Percentiles rank a stretch among this genome's conserved stretches.
Conservation (phyloP, 2,113 vertebrate species). For the Oryzias celebensis region DNA sequence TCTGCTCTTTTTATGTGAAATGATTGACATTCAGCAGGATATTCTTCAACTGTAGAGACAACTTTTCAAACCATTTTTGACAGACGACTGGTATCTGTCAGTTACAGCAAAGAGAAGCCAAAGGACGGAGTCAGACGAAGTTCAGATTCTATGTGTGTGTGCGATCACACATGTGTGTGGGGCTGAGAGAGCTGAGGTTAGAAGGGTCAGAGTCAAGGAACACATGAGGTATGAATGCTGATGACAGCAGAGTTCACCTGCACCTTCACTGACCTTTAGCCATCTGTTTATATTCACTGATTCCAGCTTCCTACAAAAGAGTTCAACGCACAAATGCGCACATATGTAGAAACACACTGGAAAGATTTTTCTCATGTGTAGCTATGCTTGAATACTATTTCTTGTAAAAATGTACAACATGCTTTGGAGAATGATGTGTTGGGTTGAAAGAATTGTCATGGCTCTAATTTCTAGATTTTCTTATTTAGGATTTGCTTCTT, state of each 20-base stretch:
- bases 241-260: conserved; percentile 47
- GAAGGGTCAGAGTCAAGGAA: conserved; percentile 27
- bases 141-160: not conserved
- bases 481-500: too few species aligned
- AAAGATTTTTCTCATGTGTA: not conserved
- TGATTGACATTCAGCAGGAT: too few species aligned
- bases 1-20: too few species aligned
- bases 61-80: too few species aligned
- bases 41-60: too few species aligned
- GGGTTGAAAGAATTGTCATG: too few species aligned
- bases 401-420: too few species aligned
- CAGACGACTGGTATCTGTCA: too few species aligned
- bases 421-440: too few species aligned
- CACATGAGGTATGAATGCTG: conserved; percentile 22
- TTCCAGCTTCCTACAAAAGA: conserved; percentile 21
- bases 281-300: conserved; percentile 64
- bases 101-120: not conserved
- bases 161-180: not conserved
- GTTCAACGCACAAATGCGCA: conserved; percentile 5
- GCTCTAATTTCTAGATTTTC: too few species aligned
- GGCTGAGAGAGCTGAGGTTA: conserved; percentile 1
- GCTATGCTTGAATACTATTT: not conserved
- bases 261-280: conserved; percentile 42
- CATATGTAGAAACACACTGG: not conserved
- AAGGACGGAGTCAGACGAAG: not conserved